A percentile compares a stretch with the other conserved stretches of the same genome.
phyloP scores from a whole-genome alignment of 2,113 vertebrate genomes.

The Festucalex cinctus region DNA sequence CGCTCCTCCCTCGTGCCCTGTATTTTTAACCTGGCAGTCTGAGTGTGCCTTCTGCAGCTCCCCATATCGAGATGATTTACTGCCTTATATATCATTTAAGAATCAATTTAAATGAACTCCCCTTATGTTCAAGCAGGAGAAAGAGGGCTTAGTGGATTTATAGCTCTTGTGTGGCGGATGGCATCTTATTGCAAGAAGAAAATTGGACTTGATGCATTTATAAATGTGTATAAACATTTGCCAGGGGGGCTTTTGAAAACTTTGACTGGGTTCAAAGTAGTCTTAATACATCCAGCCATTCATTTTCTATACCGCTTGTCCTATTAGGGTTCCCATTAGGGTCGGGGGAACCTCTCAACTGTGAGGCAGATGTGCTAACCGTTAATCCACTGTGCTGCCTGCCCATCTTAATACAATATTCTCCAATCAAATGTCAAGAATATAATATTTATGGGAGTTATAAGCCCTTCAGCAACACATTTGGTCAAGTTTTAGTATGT shows the following conservation, averaged over 20 bases:
- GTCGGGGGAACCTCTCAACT: background rate
- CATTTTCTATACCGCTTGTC: background rate
- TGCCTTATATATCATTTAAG: constrained; percentile 58
- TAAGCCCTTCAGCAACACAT: background rate
- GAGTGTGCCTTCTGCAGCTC: constrained; percentile 24
- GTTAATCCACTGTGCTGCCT: background rate
- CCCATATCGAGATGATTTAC: constrained; percentile 39
- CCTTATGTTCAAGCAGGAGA: constrained; percentile 42
- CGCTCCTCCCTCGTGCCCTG: background rate
- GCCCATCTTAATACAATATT: background rate
- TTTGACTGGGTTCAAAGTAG: background rate
- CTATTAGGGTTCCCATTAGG: background rate
- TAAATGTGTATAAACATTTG: constrained; percentile 18
- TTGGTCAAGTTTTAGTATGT: background rate
- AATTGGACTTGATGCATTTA: constrained; percentile 12
- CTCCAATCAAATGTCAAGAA: background rate
- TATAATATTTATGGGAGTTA: background rate
- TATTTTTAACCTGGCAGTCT: constrained; percentile 39
- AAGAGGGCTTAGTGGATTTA: constrained; percentile 28
- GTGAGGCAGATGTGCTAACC: background rate
- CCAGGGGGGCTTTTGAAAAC: constrained; percentile 17
- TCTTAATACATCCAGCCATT: background rate
- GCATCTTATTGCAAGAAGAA: constrained; percentile 28
- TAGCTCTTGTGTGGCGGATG: constrained; percentile 18
- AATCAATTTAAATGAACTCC: constrained; percentile 50